A percentile compares a stretch with the other conserved stretches of the same genome.
Evolutionary conservation across 2,113 vertebrate species (phyloP).

Genomic region (Mionectes macconnelli): DNA sequence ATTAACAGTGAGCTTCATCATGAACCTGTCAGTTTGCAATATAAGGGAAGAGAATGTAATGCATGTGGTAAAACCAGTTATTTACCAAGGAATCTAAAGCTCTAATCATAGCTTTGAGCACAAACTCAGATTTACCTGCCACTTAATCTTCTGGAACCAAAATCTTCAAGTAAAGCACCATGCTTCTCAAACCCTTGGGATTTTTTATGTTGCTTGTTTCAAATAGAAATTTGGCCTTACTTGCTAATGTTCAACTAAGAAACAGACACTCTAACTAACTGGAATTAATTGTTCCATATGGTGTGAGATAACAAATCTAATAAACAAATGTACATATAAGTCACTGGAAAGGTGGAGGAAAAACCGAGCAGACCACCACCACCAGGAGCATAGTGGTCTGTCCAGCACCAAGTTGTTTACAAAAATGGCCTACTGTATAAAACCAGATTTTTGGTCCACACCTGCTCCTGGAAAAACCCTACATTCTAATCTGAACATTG

Average conservation of each 20-base stretch:
- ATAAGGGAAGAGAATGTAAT: not conserved
- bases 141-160: not conserved
- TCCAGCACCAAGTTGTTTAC: not conserved
- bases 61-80: not conserved
- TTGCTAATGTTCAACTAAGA: not conserved
- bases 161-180: not conserved
- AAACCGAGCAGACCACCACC: not conserved
- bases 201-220: not conserved
- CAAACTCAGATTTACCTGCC: not conserved
- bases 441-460: not conserved
- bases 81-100: not conserved
- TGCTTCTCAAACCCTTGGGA: not conserved
- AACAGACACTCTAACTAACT: not conserved
- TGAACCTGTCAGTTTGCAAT: not conserved
- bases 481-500: not conserved
- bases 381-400: not conserved
- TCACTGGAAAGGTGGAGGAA: not conserved
- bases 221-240: not conserved
- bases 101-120: not conserved
- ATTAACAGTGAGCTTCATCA: not conserved
- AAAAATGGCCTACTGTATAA: not conserved
- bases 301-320: not conserved
- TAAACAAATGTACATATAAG: not conserved
- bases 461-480: not conserved
- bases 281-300: not conserved